Percentiles rank a stretch among this genome's conserved stretches.
These are phyloP conservation scores for Muntiacus reevesi DNA, from an alignment of 2,113 vertebrate genomes.

Conservation along the genomic window DNA sequence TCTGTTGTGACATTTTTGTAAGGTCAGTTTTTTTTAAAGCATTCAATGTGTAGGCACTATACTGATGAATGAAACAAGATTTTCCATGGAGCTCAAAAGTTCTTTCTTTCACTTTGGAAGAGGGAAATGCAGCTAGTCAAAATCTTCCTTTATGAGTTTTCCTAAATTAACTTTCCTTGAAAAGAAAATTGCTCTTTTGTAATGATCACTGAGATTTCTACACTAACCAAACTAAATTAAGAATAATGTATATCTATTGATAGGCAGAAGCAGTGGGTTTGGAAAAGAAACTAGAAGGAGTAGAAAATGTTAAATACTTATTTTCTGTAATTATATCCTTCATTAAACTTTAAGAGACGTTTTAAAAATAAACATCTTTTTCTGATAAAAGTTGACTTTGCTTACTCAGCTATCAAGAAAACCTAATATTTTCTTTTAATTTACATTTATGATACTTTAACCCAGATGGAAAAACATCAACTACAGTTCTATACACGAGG, in stretches of 20 bases:
- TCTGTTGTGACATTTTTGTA: not conserved
- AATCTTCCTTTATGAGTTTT: not conserved
- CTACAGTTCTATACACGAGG: not conserved
- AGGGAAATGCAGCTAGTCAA: not conserved
- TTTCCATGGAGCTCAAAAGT: not conserved
- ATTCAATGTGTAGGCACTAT: not conserved
- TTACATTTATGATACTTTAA: slow-evolving; percentile 27
- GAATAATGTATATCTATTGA: not conserved
- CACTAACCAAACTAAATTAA: not conserved
- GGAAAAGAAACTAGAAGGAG: not conserved
- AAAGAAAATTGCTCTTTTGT: slow-evolving; percentile 12
- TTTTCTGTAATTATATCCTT: not conserved
- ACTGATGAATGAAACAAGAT: not conserved
- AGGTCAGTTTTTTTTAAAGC: not conserved
- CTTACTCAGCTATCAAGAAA: not conserved
- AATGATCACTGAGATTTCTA: not conserved
- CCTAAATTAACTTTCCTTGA: not conserved
- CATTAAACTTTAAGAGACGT: not conserved
- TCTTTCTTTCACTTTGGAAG: not conserved
- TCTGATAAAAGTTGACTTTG: not conserved
- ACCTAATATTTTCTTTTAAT: not conserved
- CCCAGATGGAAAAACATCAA: not conserved
- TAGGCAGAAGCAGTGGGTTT: not conserved
- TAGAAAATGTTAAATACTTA: not conserved
- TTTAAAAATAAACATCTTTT: not conserved